Evolutionary conservation across 2,113 vertebrate genomes (phyloP), one percentile per base, ranked within the genome.

Genomic region (Cercopithecus mona): DNA sequence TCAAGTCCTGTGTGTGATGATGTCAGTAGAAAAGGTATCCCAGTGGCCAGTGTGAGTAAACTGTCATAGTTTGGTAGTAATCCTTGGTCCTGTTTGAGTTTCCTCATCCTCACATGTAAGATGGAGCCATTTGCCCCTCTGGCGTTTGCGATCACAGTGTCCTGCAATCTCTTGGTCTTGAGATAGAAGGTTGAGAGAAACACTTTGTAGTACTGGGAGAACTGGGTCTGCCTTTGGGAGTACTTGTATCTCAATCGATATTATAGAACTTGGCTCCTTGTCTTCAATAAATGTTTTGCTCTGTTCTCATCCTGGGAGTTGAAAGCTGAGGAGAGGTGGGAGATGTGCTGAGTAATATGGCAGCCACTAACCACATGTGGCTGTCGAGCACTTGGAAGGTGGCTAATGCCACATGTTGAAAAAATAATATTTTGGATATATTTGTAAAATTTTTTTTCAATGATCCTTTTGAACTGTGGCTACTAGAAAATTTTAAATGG

Each of bases 371-470:
- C 20, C 50, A 81, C 5, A 5, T 30, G 2, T 13, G 35, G 25
- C 59, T 40, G 1, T 4, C 68, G 38, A 93, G 3, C 11, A 5
- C 2, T 72, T 85, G 32, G 40, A 91, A 10, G 57, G 18, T 80
- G 79, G 23, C 79, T 90, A 16, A 52, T 32, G 40, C 61, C 25
- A 25, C 59, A 35, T 50, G 17, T 83, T 57, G 14, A 86, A 89
- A 95, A 70, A 38, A 38, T 68, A 82, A 4, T 66, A 85, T 70
- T 94, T 91, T 88, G 25, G 59, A 64, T 84, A 8, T 55, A 50
- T 93, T 94, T 93, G 25, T 85, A 55, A 96, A 86, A 30, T 76
- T 52, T 75, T 80, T 4, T 87, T 87, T 70, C 93, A 59, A 57
- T 12, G 85, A 35, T 88, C 38, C 30, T 75, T 80, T 94, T 30